Evolutionary conservation across 2,888 invertebrate genomes (phyloP).

Genomic region (Brassicogethes aeneus): DNA sequence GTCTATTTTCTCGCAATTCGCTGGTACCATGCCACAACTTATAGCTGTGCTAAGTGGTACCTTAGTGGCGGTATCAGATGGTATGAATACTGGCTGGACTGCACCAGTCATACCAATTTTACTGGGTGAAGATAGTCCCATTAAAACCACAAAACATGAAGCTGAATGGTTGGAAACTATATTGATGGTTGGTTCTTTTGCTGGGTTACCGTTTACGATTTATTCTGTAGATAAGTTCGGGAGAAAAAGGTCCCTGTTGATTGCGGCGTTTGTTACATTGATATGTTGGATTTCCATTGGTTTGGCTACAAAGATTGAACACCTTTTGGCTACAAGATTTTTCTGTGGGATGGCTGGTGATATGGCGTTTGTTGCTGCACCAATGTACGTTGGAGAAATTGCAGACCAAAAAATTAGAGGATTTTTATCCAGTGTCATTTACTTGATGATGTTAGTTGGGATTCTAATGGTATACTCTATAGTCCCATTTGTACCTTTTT

Average conservation of each 20-base stretch:
- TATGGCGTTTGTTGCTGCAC: conserved; percentile 36
- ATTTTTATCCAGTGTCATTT: conserved; percentile 34
- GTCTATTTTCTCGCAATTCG: not conserved
- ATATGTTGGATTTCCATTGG: conserved; percentile 28
- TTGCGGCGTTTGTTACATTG: conserved; percentile 16
- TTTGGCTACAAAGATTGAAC: conserved; percentile 21
- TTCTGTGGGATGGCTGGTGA: conserved; percentile 35
- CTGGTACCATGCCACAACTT: not conserved
- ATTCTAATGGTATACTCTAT: conserved; percentile 33
- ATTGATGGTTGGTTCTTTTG: not conserved
- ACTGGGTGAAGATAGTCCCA: conserved; percentile 18
- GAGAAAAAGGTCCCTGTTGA: conserved; percentile 4
- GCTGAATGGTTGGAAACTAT: not conserved
- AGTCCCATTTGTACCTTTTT: conserved; percentile 24
- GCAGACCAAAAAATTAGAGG: conserved; percentile 37
- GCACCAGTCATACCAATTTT: conserved; percentile 34
- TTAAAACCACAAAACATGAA: conserved; percentile 1
- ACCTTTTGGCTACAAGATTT: conserved; percentile 29
- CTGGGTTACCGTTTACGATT: not conserved
- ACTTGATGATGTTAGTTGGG: conserved; percentile 36
- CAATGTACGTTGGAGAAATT: conserved; percentile 38
- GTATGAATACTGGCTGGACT: conserved; percentile 37
- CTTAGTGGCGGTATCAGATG: conserved; percentile 33
- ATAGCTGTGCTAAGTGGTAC: conserved; percentile 13
- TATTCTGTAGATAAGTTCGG: not conserved